phyloP scores from a whole-genome alignment of 2,797 vertebrate species.

The Gallirallus australis region DNA sequence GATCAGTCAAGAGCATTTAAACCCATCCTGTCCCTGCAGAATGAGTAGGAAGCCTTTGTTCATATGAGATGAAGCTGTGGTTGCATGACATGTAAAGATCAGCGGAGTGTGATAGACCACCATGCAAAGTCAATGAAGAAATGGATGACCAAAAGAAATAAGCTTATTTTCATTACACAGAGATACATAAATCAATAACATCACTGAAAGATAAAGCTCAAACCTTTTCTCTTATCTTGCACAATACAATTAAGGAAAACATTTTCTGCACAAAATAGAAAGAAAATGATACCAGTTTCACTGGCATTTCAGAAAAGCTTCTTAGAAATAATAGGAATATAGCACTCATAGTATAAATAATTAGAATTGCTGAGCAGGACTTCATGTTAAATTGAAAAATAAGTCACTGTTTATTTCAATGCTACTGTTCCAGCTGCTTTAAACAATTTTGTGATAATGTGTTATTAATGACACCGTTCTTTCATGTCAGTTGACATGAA shows the following conservation, averaged over 20 bases:
- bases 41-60: background rate
- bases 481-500: background rate
- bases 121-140: background rate
- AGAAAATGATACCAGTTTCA: background rate
- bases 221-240: background rate
- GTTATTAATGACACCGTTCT: constrained; percentile 15
- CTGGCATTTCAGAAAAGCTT: background rate
- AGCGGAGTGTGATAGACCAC: background rate
- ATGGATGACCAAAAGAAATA: background rate
- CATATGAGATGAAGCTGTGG: background rate
- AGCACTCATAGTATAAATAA: background rate
- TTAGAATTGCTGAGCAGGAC: background rate
- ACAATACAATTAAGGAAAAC: background rate
- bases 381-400: constrained; percentile 18
- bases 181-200: background rate
- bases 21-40: background rate
- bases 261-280: background rate
- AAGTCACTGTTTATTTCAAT: background rate
- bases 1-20: background rate
- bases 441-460: background rate
- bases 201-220: background rate
- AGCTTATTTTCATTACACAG: background rate
- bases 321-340: background rate
- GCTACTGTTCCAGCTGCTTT: background rate
- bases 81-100: background rate